Percentiles rank a stretch among this genome's conserved stretches.
Evolutionary conservation across 2,888 invertebrate genomes (phyloP).

Genomic region (Philopedon plagiatum): DNA sequence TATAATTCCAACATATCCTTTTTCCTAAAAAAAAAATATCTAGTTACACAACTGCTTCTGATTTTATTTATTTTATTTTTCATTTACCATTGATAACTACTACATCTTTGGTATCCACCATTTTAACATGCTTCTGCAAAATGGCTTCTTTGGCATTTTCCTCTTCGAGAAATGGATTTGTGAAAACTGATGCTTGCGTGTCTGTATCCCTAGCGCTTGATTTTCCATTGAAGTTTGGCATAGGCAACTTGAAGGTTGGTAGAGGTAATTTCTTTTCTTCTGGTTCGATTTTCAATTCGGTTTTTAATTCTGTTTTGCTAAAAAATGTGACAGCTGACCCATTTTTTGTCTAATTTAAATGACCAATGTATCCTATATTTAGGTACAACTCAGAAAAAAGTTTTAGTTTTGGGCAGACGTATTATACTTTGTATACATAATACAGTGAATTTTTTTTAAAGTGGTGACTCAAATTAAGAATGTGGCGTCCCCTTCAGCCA

Average conservation of each 20-base stretch:
- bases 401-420: not conserved
- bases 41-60: too few species aligned
- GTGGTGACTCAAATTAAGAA: too few species aligned
- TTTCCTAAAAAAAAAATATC: conserved; percentile 67
- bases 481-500: too few species aligned
- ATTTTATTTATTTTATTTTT: not conserved
- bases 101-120: conserved; percentile 83
- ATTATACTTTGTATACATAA: too few species aligned
- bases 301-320: conserved; percentile 57
- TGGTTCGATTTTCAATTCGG: conserved; percentile 48
- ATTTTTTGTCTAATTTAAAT: conserved; percentile 61
- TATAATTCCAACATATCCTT: conserved; percentile 94
- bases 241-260: conserved; percentile 72
- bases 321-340: conserved; percentile 67
- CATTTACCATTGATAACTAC: conserved; percentile 77
- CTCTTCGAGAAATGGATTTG: conserved; percentile 88
- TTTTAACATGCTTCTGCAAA: conserved; percentile 88
- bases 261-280: conserved; percentile 38
- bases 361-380: conserved; percentile 40
- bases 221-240: conserved; percentile 73
- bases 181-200: conserved; percentile 84
- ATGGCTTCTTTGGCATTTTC: conserved; percentile 90
- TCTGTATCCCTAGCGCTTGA: conserved; percentile 50
- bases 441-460: too few species aligned
- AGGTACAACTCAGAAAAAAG: not conserved